phyloP scores from a whole-genome alignment of 1,140 invertebrate species.

The Drosophila mauritiana region DNA sequence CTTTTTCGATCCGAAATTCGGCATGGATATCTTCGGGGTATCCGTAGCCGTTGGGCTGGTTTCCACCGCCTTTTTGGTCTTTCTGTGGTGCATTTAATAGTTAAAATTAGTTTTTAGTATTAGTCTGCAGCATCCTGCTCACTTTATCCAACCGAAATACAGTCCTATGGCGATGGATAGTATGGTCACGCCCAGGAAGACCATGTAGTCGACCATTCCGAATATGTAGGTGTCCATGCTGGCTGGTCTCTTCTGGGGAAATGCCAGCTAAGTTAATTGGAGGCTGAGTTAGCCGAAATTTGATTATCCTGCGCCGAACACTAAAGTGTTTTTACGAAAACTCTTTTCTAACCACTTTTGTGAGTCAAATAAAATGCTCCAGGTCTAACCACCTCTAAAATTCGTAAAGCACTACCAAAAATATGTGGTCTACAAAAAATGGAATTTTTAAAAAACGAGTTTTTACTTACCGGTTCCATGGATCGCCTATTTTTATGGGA shows the following conservation, averaged over 20 bases:
- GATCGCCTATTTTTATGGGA: no score
- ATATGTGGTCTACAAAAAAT: no score
- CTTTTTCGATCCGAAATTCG: slow-evolving; percentile 80
- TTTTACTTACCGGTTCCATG: no score
- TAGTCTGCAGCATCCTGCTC: slow-evolving; percentile 1
- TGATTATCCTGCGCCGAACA: background rate
- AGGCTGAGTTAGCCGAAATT: background rate
- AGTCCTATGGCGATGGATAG: slow-evolving; percentile 89
- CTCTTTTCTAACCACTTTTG: no score
- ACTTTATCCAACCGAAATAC: slow-evolving; percentile 88
- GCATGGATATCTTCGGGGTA: slow-evolving; percentile 15
- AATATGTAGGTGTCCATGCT: slow-evolving; percentile 64
- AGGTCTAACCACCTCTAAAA: no score
- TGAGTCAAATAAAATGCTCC: no score
- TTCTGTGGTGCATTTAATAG: slow-evolving; percentile 26
- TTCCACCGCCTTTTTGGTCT: slow-evolving; percentile 32
- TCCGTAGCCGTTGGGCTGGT: slow-evolving; percentile 2
- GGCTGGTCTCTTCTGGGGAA: slow-evolving; percentile 3
- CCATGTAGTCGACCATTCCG: slow-evolving; percentile 86
- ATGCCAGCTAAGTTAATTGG: background rate
- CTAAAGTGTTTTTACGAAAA: no score
- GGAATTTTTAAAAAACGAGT: no score
- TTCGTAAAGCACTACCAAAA: no score
- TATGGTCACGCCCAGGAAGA: slow-evolving; percentile 87
- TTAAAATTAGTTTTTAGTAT: background rate